Percentiles rank a stretch among this genome's conserved stretches.
phyloP scores from a whole-genome alignment of 2,113 vertebrate genomes.

The Nymphicus hollandicus region DNA sequence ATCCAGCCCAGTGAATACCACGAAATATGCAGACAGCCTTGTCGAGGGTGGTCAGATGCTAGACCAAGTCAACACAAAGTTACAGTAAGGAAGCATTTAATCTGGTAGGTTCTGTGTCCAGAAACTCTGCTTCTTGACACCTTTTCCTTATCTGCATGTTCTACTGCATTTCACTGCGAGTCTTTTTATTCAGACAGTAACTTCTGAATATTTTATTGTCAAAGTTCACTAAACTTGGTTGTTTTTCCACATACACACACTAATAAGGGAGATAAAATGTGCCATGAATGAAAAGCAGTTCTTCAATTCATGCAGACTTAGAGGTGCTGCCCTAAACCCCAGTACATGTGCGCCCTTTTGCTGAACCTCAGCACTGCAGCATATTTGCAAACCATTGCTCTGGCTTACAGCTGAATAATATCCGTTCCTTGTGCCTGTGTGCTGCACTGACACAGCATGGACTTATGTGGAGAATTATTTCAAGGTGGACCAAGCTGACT shows the following conservation, averaged over 20 bases:
- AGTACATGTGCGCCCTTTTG: neutral
- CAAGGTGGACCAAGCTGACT: neutral
- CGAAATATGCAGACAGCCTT: neutral
- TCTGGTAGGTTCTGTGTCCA: neutral
- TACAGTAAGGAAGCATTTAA: neutral
- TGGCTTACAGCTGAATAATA: no score
- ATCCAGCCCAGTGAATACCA: neutral
- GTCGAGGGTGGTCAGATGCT: neutral
- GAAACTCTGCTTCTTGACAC: neutral
- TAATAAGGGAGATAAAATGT: neutral
- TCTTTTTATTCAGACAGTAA: neutral
- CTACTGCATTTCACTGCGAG: neutral
- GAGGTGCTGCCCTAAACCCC: neutral
- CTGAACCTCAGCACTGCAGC: neutral
- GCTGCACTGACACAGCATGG: neutral
- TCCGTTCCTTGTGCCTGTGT: neutral
- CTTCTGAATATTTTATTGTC: neutral
- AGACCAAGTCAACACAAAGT: neutral
- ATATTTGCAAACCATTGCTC: neutral
- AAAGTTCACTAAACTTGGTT: neutral
- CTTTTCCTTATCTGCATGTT: neutral
- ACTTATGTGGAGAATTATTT: neutral
- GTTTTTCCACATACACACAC: neutral
- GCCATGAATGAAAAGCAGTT: neutral
- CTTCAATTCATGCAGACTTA: neutral